Evolutionary conservation across 1,140 invertebrate species (phyloP).

Genomic region (Plutomurus gul): DNA sequence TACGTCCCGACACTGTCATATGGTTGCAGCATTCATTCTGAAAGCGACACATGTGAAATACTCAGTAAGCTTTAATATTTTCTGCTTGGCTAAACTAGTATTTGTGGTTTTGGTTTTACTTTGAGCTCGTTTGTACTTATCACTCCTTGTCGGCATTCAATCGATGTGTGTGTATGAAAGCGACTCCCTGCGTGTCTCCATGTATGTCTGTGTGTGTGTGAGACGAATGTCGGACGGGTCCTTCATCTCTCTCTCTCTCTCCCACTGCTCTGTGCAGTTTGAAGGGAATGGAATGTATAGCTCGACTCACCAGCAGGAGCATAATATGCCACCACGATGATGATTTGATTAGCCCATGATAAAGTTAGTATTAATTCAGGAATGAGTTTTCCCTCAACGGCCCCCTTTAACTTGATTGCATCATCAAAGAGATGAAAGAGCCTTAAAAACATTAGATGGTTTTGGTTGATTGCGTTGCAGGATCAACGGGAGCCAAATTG

Average conservation of each 20-base stretch:
- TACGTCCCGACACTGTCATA: constrained; percentile 72
- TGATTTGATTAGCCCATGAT: constrained; percentile 19
- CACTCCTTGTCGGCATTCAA: neutral
- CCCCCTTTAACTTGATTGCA: constrained; percentile 19
- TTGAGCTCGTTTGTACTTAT: constrained; percentile 14
- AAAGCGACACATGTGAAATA: constrained; percentile 58
- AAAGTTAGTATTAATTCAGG: constrained; percentile 24
- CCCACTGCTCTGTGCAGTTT: neutral
- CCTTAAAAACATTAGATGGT: constrained; percentile 10
- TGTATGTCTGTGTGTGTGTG: neutral
- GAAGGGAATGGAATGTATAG: neutral
- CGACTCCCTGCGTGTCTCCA: neutral
- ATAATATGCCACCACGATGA: constrained; percentile 13
- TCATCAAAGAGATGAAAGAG: constrained; percentile 21
- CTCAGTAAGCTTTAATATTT: constrained; percentile 57
- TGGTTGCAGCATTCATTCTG: constrained; percentile 61
- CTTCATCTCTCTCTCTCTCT: neutral
- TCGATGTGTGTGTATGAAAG: neutral
- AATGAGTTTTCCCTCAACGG: constrained; percentile 24
- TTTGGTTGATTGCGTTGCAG: constrained; percentile 34
- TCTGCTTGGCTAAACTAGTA: constrained; percentile 57
- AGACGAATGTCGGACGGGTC: neutral
- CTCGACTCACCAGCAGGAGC: neutral
- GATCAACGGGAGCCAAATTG: constrained; percentile 56
- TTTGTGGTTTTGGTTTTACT: constrained; percentile 53